phyloP scores from a whole-genome alignment of 2,113 vertebrate species.

The Baryphthengus martii region DNA sequence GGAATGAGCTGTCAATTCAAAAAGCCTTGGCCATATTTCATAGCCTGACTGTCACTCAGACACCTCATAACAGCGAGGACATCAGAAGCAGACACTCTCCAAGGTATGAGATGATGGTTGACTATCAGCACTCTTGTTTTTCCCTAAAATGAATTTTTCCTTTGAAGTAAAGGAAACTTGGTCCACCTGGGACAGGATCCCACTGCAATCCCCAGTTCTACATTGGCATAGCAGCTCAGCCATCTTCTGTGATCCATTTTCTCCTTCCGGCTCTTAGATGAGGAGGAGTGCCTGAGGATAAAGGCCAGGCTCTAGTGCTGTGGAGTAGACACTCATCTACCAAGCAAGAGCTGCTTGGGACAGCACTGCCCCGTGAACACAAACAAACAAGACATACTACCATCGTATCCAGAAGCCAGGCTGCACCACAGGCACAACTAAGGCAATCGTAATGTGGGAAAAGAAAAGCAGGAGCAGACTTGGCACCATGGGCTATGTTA shows the following conservation, averaged over 20 bases:
- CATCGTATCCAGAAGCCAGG: neutral
- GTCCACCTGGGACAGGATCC: neutral
- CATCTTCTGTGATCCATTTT: neutral
- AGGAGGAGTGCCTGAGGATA: neutral
- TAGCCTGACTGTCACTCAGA: neutral
- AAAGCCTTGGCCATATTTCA: neutral
- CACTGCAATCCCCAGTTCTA: neutral
- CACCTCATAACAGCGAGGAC: neutral
- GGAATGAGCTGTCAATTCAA: slow-evolving; percentile 31
- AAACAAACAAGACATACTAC: neutral
- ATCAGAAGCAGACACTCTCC: neutral
- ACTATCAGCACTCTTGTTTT: neutral
- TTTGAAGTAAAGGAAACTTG: neutral
- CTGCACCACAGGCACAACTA: neutral
- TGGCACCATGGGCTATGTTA: neutral
- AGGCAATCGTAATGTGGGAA: accelerated
- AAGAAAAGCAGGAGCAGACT: neutral
- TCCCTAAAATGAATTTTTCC: neutral
- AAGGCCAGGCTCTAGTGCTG: neutral
- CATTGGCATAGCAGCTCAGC: neutral
- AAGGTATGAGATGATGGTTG: neutral
- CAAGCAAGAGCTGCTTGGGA: neutral
- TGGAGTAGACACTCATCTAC: neutral
- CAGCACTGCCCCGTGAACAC: accelerated
- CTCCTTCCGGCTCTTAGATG: neutral